Base-by-base conservation (phyloP, 2,113 vertebrate genomes). In the Chlamydotis undulata region DNA sequence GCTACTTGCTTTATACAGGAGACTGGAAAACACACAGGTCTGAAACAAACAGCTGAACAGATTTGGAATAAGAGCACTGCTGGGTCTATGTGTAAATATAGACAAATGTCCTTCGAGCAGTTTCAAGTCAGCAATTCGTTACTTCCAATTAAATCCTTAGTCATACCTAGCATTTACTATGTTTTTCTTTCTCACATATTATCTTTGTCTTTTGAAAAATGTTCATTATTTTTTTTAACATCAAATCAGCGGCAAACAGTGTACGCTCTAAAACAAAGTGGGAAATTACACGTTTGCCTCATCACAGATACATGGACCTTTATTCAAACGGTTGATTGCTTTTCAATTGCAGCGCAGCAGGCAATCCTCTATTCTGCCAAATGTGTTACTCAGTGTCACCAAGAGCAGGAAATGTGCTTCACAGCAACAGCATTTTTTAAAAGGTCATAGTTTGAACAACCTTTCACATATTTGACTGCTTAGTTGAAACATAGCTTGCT, bases 371-470 rank as follows among this genome's bases (percentile, higher is more conserved):
- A 0, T 59, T 89, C 95, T 89, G 80, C 73, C 73, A 79, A 56
- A 85, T 24, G 33, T 13, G 64, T 60, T 75, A 75, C 29, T 60
- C 79, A 26, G 0, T 81, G 71, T 78, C 90, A 96, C 52, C 24
- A 64, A 71, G 39, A 89, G 53, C 61, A 94, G 69, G 86, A 95
- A 84, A 81, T 3, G 29, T 56, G 69, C 61, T 92, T 89, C 61
- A 53, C 5, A 65, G 43, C 0, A 0, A 84, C 73, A 57, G 86
- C 53, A 69, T 26, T 74, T 93, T 93, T 94, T 83, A 82, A 94
- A 96, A 97, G 83, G 93, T 95, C 90, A 71, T 39, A 25, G 17
- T 78, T 43, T 37, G 56, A 94, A 92, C 41, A 86, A 79, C 41
- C 18, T 90, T 92, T 80, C 55, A 26, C 59, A 88, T 43, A 56